Evolutionary conservation across 1,140 invertebrate genomes (phyloP).

Genomic region (Sitodiplosis mosellana): DNA sequence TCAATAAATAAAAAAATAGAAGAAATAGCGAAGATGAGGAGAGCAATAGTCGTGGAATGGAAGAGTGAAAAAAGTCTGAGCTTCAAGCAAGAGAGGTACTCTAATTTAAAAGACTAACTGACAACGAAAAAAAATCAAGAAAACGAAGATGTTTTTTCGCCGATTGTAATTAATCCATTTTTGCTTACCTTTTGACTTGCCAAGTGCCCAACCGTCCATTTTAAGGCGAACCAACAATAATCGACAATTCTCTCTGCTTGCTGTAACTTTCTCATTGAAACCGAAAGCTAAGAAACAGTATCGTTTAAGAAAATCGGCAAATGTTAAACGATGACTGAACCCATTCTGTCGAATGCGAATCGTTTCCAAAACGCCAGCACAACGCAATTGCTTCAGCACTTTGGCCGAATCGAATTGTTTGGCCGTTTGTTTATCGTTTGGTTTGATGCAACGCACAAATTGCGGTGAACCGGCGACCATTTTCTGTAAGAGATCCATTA

Average conservation of each 20-base stretch:
- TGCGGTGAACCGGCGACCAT: slow-evolving; percentile 62
- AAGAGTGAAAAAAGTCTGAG: no score
- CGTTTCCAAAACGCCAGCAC: slow-evolving; percentile 66
- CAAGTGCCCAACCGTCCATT: slow-evolving; percentile 69
- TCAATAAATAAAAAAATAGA: no score
- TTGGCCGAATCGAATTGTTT: slow-evolving; percentile 50
- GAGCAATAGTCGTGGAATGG: no score
- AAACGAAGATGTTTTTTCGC: no score
- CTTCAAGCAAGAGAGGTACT: no score
- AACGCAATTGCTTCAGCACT: slow-evolving; percentile 55
- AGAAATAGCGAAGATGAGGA: no score
- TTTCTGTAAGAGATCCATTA: slow-evolving; percentile 71
- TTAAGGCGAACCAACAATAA: slow-evolving; percentile 49
- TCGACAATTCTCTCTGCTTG: slow-evolving; percentile 51
- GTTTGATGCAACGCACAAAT: slow-evolving; percentile 71
- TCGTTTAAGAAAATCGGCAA: slow-evolving; percentile 62
- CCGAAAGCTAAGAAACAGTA: slow-evolving; percentile 63
- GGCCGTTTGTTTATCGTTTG: slow-evolving; percentile 51
- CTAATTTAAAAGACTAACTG: no score
- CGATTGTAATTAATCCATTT: no score
- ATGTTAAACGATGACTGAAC: slow-evolving; percentile 59
- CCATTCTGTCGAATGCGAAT: slow-evolving; percentile 64
- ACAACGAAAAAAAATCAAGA: no score
- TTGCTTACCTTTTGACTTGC: slow-evolving; percentile 43
- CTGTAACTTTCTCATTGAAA: slow-evolving; percentile 48